A percentile compares a stretch with the other conserved stretches of the same genome.
These are phyloP conservation scores for Ichneumoninae sp. DNA, from an alignment of 2,888 invertebrate species.

Conservation along the genomic window DNA sequence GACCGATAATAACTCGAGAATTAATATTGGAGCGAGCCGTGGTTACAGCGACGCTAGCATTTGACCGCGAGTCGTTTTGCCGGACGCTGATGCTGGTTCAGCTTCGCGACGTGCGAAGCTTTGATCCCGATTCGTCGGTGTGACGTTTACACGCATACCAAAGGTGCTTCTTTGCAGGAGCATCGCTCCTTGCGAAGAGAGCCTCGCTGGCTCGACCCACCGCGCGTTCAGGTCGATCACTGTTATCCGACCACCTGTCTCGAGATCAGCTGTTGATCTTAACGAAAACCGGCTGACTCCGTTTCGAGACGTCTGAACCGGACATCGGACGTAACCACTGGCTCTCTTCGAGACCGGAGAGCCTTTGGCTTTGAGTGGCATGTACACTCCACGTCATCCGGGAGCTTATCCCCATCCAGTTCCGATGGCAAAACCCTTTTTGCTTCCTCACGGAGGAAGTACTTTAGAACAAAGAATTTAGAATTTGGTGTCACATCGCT, in stretches of 20 bases:
- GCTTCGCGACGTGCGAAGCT: constrained; percentile 16
- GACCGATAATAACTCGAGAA: constrained; percentile 31
- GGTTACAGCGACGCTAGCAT: constrained; percentile 1
- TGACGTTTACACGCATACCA: constrained; percentile 4
- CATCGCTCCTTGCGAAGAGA: not conserved
- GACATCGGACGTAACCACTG: not conserved
- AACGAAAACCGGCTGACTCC: constrained; percentile 23
- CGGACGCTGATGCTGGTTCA: constrained; percentile 25
- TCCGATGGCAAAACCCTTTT: not conserved
- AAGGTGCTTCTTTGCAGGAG: constrained; percentile 1
- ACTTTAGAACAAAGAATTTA: not conserved
- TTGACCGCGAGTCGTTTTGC: constrained; percentile 28
- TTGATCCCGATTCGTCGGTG: constrained; percentile 5
- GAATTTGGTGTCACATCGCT: not conserved
- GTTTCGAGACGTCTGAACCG: constrained; percentile 7
- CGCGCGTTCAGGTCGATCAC: constrained; percentile 42
- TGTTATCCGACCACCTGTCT: constrained; percentile 44
- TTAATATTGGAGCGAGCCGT: constrained; percentile 27
- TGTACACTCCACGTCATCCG: not conserved
- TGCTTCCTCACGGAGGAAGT: too few relatives aligned
- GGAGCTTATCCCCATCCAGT: not conserved
- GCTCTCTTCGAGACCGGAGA: not conserved
- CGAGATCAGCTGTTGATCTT: constrained; percentile 46
- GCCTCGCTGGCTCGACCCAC: constrained; percentile 25
- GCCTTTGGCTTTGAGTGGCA: constrained; percentile 5